Conservation (phyloP, 2,797 vertebrate genomes). For the Myotis findleyi region DNA sequence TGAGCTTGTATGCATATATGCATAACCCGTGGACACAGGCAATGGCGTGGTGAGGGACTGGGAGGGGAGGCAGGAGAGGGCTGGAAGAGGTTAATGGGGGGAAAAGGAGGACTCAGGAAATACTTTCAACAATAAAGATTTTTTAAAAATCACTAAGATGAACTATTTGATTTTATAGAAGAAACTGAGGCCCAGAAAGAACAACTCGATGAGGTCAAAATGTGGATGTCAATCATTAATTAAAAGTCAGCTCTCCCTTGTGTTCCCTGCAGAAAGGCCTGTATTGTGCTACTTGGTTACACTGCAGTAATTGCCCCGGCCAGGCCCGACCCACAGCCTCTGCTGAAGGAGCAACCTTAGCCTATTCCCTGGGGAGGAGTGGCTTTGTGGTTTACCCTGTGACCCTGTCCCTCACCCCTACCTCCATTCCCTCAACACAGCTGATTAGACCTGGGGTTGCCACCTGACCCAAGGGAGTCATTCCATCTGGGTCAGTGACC, state of each 20-base stretch:
- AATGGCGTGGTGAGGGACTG: too few species aligned
- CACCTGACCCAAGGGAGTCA: slow-evolving; percentile 45
- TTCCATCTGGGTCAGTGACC: slow-evolving; percentile 61
- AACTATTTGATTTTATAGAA: slow-evolving; percentile 48
- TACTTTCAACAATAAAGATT: too few species aligned
- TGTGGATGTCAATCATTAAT: slow-evolving; percentile 2
- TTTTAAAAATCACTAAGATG: slow-evolving; percentile 50
- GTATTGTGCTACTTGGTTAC: neutral
- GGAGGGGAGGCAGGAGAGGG: too few species aligned
- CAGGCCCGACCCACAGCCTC: neutral
- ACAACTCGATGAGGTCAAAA: neutral
- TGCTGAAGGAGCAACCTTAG: neutral
- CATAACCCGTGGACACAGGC: too few species aligned
- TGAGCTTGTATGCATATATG: too few species aligned
- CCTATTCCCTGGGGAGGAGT: slow-evolving; percentile 6
- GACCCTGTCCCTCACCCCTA: slow-evolving; percentile 23
- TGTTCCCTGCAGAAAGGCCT: neutral
- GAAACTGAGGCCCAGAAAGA: slow-evolving; percentile 24
- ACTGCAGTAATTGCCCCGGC: neutral
- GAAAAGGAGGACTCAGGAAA: too few species aligned
- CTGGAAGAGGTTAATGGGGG: too few species aligned
- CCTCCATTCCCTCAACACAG: slow-evolving; percentile 55
- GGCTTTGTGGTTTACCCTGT: slow-evolving; percentile 29
- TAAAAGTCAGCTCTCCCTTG: neutral
- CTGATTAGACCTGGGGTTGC: slow-evolving; percentile 59